A percentile compares a stretch with the other conserved stretches of the same genome.
phyloP scores from a whole-genome alignment of 2,797 vertebrate species.

The Pogonophryne albipinna region DNA sequence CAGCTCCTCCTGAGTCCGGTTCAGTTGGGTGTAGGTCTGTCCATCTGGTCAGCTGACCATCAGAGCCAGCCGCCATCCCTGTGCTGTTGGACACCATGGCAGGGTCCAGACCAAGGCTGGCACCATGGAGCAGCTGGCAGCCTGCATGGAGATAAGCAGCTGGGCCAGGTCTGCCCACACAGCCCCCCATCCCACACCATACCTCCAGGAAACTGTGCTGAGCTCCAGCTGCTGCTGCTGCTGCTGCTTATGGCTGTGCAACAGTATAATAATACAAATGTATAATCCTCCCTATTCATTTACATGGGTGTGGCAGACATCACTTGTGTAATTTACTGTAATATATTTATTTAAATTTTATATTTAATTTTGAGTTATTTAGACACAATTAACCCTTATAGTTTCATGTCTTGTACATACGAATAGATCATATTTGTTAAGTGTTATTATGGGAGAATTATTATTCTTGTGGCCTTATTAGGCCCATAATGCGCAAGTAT shows the following conservation, averaged over 20 bases:
- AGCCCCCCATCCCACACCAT: constrained; percentile 12
- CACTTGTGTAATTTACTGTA: no score
- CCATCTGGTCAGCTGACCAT: constrained; percentile 7
- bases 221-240: constrained; percentile 10
- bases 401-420: no score
- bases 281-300: no score
- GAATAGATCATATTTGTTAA: no score
- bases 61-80: constrained; percentile 1
- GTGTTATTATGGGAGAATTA: no score
- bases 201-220: constrained; percentile 15
- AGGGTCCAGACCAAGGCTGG: constrained; percentile 20
- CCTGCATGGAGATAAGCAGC: constrained; percentile 38
- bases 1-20: constrained; percentile 24
- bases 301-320: no score
- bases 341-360: no score
- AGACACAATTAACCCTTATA: no score
- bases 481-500: no score
- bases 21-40: not conserved
- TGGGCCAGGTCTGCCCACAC: constrained; percentile 32
- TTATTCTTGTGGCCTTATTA: no score
- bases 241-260: not conserved
- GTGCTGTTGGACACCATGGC: constrained; percentile 31
- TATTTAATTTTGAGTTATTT: no score
- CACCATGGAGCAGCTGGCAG: constrained; percentile 49
- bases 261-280: not conserved